Conservation (phyloP, 1,140 invertebrate genomes). For the Drosophila micromelanica region DNA sequence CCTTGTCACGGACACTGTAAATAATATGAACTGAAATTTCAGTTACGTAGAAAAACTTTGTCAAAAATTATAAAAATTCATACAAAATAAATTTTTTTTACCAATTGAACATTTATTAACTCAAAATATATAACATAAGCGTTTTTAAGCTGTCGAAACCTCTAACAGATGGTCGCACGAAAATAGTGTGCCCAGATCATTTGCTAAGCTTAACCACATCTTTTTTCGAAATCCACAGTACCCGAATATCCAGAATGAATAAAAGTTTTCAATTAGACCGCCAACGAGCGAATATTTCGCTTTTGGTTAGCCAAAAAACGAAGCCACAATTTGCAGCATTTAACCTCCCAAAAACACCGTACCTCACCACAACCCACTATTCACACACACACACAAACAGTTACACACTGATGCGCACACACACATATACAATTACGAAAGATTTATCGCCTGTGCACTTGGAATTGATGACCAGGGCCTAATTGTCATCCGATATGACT, state of each 20-base stretch:
- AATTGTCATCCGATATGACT: constrained; percentile 83
- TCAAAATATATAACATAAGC: too few species aligned
- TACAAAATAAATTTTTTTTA: too few species aligned
- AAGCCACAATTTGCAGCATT: constrained; percentile 64
- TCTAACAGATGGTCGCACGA: too few species aligned
- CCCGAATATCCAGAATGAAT: constrained; percentile 10
- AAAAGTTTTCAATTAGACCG: constrained; percentile 63
- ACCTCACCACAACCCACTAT: background rate
- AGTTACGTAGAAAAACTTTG: background rate
- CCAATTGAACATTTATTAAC: background rate
- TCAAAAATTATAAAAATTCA: background rate
- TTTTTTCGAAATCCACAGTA: background rate
- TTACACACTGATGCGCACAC: constrained; percentile 7
- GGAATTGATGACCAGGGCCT: constrained; percentile 82
- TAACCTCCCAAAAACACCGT: constrained; percentile 30
- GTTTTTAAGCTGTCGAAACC: too few species aligned
- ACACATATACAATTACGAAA: constrained; percentile 76
- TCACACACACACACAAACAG: constrained; percentile 12
- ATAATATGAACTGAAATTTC: background rate
- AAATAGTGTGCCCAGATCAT: background rate
- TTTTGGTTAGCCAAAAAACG: constrained; percentile 37
- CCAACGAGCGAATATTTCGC: constrained; percentile 58
- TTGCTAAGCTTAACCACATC: background rate
- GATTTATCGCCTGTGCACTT: constrained; percentile 82
- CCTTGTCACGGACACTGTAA: constrained; percentile 5